Base-by-base conservation (phyloP, 2,113 vertebrate genomes). In the Mastomys coucha region DNA sequence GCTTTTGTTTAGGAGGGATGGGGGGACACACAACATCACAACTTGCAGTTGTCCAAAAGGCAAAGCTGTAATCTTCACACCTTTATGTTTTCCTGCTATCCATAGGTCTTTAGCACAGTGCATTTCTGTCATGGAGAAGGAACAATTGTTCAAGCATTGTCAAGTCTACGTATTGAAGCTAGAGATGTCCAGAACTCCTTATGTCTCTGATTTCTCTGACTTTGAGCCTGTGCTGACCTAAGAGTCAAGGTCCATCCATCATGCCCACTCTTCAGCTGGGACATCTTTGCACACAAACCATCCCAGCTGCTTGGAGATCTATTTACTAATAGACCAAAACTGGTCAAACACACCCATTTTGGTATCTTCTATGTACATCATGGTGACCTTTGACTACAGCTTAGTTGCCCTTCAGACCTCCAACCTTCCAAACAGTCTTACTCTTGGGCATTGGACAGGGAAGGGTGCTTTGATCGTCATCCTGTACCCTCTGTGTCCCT, bases 401-500 rank as follows among this genome's bases (percentile, higher is more conserved):
- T 63, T 49, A 36, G 16, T 13, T 13, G 31, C 2, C 7, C 53
- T 45, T 82, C 33, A 63, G 77, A 33, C 49, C 14, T 65, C 33
- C 16, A 31, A 42, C 69, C 53, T 92, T 89, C 70, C 69, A 20
- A 42, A 69, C 31, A 58, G 17, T 70, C 58, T 65, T 65, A 12
- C 5, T 36, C 45, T 49, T 5, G 88, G 65, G 70, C 75, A 60
- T 78, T 91, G 31, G 58, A 65, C 39, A 2, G 65, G 36, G 56
- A 51, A 56, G 12, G 75, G 60, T 65, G 72, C 90, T 93, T 92
- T 75, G n/a, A 22, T 86, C 73, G 22, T 91, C 65, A 63, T 28
- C n/a, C 33, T 26, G 67, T 69, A 78, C 75, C 42, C 69, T 94
- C 73, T 72, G 4, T 91, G 75, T 91, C 85, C 89, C 60, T 95